Evolutionary conservation across 1,140 invertebrate species (phyloP).

Genomic region (Drosophila parabipectinata): DNA sequence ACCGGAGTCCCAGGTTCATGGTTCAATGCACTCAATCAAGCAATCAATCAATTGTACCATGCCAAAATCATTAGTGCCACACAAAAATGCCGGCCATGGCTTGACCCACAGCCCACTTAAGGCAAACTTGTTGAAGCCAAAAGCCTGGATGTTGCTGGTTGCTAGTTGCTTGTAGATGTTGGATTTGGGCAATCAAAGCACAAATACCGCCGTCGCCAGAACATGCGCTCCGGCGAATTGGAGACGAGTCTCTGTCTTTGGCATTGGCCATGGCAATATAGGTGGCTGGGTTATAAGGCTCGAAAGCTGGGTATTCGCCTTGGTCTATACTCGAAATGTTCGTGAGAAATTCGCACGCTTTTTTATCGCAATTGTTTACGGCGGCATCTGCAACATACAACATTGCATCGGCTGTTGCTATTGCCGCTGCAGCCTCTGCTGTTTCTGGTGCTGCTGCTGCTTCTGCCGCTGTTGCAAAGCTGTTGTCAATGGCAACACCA

Average conservation of each 20-base stretch:
- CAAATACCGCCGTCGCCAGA: slow-evolving; percentile 72
- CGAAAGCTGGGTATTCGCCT: slow-evolving; percentile 20
- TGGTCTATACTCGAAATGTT: slow-evolving; percentile 61
- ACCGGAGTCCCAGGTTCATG: slow-evolving; percentile 23
- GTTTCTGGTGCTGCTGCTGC: slow-evolving; percentile 19
- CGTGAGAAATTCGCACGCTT: slow-evolving; percentile 82
- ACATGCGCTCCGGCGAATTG: slow-evolving; percentile 60
- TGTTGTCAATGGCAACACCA: slow-evolving; percentile 77
- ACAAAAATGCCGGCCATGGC: slow-evolving; percentile 69
- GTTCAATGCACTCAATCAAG: slow-evolving; percentile 69
- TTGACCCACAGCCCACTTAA: slow-evolving; percentile 80
- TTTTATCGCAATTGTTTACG: slow-evolving; percentile 83
- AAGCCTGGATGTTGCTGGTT: slow-evolving; percentile 5
- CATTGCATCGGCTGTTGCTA: slow-evolving; percentile 32
- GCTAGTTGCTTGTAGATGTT: slow-evolving; percentile 43
- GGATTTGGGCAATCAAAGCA: slow-evolving; percentile 78
- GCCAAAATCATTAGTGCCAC: slow-evolving; percentile 77
- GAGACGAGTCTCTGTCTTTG: slow-evolving; percentile 41
- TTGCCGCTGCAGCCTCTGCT: slow-evolving; percentile 15
- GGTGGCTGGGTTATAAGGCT: slow-evolving; percentile 50
- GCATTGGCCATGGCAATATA: slow-evolving; percentile 52
- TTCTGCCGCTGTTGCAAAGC: slow-evolving; percentile 26
- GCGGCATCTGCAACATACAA: slow-evolving; percentile 75
- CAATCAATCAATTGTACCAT: slow-evolving; percentile 79
- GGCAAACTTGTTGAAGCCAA: slow-evolving; percentile 47